phyloP scores from a whole-genome alignment of 2,888 invertebrate genomes.

The Cosmorhoe ocellata region DNA sequence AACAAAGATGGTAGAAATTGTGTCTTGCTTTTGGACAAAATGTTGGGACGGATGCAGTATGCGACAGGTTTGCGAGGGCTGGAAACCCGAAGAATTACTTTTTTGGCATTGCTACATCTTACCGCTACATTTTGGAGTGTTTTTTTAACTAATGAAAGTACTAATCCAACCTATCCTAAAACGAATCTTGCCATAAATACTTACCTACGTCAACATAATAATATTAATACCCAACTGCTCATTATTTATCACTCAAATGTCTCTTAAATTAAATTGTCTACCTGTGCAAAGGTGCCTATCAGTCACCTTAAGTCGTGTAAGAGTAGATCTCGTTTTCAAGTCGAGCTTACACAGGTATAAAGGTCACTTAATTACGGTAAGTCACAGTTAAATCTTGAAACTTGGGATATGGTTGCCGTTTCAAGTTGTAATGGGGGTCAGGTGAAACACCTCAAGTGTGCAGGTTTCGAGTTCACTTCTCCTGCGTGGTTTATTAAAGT shows the following conservation, averaged over 20 bases:
- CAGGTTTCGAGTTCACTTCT: background rate
- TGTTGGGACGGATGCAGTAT: background rate
- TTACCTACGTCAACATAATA: no score
- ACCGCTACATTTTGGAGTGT: no score
- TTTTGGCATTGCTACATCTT: no score
- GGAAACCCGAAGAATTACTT: no score
- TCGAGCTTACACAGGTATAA: constrained; percentile 40
- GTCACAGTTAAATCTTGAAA: constrained; percentile 54
- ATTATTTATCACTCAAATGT: no score
- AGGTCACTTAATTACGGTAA: constrained; percentile 55
- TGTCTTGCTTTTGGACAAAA: constrained; percentile 14
- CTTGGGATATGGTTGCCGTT: constrained; percentile 40
- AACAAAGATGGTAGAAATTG: constrained; percentile 17
- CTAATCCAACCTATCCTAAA: no score
- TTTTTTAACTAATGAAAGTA: no score
- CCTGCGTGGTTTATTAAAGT: background rate
- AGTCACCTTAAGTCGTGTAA: constrained; percentile 16
- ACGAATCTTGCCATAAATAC: no score
- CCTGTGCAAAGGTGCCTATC: constrained; percentile 6
- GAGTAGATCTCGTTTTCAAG: constrained; percentile 16
- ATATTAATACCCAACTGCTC: no score
- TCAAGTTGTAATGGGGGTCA: constrained; percentile 41
- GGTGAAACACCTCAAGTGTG: background rate
- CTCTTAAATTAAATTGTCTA: no score
- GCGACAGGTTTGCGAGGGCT: no score